Evolutionary conservation across 2,113 vertebrate species (phyloP).

Genomic region (Amblyornis subalaris): DNA sequence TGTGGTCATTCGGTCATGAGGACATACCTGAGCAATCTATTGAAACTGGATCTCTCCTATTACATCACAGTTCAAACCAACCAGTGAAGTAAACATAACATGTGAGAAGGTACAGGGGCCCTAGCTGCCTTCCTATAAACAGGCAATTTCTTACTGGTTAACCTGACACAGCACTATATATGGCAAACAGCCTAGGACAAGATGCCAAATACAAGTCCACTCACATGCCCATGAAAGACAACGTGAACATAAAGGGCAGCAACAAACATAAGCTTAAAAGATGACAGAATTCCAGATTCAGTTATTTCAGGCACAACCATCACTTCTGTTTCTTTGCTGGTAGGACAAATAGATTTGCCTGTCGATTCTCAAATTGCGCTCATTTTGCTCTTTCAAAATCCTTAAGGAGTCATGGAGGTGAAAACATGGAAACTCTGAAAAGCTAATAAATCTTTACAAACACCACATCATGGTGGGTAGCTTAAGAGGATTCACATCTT

Average conservation of each 20-base stretch:
- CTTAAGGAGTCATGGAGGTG: not conserved
- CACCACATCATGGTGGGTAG: not conserved
- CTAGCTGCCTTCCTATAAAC: not conserved
- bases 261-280: not conserved
- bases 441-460: not conserved
- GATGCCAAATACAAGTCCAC: too few relatives aligned
- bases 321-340: not conserved
- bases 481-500: not conserved
- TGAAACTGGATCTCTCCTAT: not conserved
- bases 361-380: not conserved
- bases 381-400: not conserved
- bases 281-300: not conserved
- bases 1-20: not conserved
- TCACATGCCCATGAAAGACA: rapidly evolving
- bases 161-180: not conserved
- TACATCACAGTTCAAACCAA: not conserved
- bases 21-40: not conserved
- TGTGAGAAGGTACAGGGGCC: not conserved
- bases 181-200: not conserved
- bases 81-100: not conserved
- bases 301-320: not conserved
- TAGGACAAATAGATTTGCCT: not conserved
- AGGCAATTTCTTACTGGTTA: not conserved
- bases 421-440: not conserved
- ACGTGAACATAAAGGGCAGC: not conserved